These are phyloP conservation scores for Cerastis leucographa DNA, from an alignment of 2,888 invertebrate genomes.

Conservation along the genomic window DNA sequence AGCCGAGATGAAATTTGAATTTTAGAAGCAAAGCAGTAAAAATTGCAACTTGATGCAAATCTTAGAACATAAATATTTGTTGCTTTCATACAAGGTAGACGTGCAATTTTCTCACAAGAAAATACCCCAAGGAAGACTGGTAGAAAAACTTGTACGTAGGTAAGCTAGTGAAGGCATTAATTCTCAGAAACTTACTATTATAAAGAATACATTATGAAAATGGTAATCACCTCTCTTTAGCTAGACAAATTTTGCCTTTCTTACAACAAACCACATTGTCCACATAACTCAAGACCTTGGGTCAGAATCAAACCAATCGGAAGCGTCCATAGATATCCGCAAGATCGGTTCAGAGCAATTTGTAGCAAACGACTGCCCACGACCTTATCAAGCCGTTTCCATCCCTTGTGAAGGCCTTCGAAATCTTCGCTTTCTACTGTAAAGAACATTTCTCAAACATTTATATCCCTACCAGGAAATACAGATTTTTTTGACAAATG, in stretches of 20 bases:
- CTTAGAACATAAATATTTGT: conserved; percentile 41
- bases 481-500: neutral
- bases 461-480: neutral
- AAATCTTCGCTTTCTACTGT: neutral
- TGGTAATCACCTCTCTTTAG: neutral
- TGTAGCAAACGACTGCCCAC: neutral
- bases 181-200: neutral
- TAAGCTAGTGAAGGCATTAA: conserved; percentile 1
- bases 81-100: conserved; percentile 8
- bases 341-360: conserved; percentile 7
- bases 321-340: neutral
- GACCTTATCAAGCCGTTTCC: neutral
- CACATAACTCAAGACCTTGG: neutral
- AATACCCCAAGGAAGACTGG: conserved; percentile 1
- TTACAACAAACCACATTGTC: neutral
- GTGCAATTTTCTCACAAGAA: conserved; percentile 42
- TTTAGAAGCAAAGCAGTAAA: conserved; percentile 35
- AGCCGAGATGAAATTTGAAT: conserved; percentile 43
- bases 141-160: neutral
- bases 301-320: neutral
- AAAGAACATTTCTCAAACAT: neutral
- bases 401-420: neutral
- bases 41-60: conserved; percentile 36
- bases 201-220: neutral
- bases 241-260: neutral